Evolutionary conservation across 2,113 vertebrate species (phyloP).

Genomic region (Nestor notabilis): DNA sequence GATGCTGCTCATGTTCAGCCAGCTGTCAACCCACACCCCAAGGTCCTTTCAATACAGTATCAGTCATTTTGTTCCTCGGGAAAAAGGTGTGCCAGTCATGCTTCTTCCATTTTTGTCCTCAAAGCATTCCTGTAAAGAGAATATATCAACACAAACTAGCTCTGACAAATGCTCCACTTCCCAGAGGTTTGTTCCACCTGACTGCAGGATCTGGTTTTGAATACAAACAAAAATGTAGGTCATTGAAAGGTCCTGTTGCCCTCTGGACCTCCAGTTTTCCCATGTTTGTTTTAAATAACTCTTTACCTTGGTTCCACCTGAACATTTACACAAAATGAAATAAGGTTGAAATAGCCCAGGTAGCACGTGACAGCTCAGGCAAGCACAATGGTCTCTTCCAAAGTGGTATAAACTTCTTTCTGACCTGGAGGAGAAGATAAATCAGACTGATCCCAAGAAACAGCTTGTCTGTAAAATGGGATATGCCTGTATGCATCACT

Average conservation of each 20-base stretch:
- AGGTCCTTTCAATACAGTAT: not conserved
- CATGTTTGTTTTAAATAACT: not conserved
- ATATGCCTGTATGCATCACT: constrained; percentile 64
- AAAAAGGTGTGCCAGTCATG: not conserved
- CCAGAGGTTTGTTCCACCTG: not conserved
- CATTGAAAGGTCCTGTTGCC: constrained; percentile 34
- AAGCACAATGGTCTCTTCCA: constrained; percentile 25
- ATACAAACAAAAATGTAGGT: constrained; percentile 27
- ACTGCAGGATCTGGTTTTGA: constrained; percentile 17
- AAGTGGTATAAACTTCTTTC: not conserved
- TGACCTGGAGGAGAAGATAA: constrained; percentile 21
- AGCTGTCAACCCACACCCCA: not conserved
- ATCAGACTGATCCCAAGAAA: constrained; percentile 21
- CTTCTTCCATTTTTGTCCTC: not conserved
- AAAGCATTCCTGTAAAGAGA: not conserved
- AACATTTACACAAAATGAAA: constrained; percentile 68
- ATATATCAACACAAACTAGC: not conserved
- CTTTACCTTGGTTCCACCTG: constrained; percentile 54
- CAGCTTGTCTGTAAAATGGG: not conserved
- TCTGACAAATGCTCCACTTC: not conserved
- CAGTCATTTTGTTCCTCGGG: not conserved
- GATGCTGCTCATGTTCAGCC: not conserved
- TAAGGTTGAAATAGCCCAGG: constrained; percentile 57
- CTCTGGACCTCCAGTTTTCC: not conserved
- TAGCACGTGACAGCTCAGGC: constrained; percentile 39